These are phyloP conservation scores for Saccostrea cuccullata DNA, from an alignment of 1,140 invertebrate species.

Conservation along the genomic window DNA sequence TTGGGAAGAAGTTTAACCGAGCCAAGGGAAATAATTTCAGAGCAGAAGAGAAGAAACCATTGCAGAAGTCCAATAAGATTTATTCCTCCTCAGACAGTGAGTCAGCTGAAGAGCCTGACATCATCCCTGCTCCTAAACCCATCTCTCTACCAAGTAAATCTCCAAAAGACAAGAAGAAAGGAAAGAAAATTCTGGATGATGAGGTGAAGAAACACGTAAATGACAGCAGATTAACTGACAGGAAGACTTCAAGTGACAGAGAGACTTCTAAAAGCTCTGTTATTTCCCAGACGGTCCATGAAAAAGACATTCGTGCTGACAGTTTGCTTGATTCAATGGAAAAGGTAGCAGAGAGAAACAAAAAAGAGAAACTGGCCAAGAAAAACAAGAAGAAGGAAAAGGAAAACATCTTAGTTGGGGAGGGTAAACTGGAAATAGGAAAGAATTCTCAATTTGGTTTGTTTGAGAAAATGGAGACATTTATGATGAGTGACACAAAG, in stretches of 20 bases:
- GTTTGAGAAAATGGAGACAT: constrained; percentile 55
- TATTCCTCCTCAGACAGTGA: constrained; percentile 34
- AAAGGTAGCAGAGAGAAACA: constrained; percentile 15
- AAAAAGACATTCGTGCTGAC: constrained; percentile 25
- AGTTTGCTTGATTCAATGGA: constrained; percentile 15
- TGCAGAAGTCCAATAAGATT: constrained; percentile 31
- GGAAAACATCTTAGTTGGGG: constrained; percentile 49
- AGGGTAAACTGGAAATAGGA: constrained; percentile 52
- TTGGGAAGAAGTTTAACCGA: constrained; percentile 39
- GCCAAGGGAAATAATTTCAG: constrained; percentile 46
- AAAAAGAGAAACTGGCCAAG: constrained; percentile 50
- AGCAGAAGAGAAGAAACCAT: constrained; percentile 41
- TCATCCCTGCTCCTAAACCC: constrained; percentile 30
- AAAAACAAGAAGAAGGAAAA: constrained; percentile 52
- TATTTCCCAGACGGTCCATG: not conserved
- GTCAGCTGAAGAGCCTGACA: constrained; percentile 11
- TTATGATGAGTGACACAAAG: constrained; percentile 27
- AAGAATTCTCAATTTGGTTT: constrained; percentile 41
- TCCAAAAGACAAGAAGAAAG: constrained; percentile 22
- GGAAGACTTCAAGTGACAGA: constrained; percentile 5
- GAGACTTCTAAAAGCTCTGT: constrained; percentile 12
- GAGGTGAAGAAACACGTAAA: not conserved
- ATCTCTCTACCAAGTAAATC: not conserved
- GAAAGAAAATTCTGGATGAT: constrained; percentile 24
- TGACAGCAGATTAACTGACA: constrained; percentile 4